These are phyloP conservation scores for Catamblyrhynchus diadema DNA, from an alignment of 2,797 vertebrate genomes.

Conservation along the genomic window DNA sequence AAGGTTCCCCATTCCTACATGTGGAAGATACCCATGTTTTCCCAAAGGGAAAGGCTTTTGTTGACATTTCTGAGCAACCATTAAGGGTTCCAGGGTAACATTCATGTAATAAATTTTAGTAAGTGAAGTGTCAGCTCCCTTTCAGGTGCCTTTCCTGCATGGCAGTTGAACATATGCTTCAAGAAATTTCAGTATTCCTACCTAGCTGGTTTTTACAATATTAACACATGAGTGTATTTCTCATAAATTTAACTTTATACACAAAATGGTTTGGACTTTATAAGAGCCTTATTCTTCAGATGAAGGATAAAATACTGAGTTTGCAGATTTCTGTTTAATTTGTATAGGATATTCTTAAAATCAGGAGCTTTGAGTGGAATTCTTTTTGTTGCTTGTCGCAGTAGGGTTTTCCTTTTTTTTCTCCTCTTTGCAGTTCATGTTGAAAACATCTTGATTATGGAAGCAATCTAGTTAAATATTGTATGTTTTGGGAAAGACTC, in stretches of 20 bases:
- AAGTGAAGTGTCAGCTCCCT: not conserved
- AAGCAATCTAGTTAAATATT: constrained; percentile 15
- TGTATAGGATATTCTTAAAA: not conserved
- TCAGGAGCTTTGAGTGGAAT: not conserved
- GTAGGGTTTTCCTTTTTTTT: not conserved
- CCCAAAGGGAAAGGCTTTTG: not conserved
- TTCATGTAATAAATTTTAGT: not conserved
- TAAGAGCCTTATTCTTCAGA: not conserved
- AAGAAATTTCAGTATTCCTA: not conserved
- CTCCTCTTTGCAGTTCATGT: not conserved
- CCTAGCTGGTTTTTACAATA: not conserved
- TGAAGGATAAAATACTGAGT: not conserved
- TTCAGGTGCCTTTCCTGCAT: not conserved
- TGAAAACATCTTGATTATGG: not conserved
- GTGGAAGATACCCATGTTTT: not conserved
- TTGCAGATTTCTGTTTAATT: not conserved
- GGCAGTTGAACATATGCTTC: not conserved
- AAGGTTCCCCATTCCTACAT: not conserved
- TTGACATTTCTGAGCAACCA: not conserved
- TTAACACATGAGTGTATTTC: not conserved
- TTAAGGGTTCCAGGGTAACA: not conserved
- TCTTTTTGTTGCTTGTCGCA: not conserved
- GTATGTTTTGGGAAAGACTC: constrained; percentile 5
- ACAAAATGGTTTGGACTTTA: not conserved
- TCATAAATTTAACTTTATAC: not conserved